phyloP scores from a whole-genome alignment of 2,797 vertebrate species.

The Oreonectes daqikongensis region DNA sequence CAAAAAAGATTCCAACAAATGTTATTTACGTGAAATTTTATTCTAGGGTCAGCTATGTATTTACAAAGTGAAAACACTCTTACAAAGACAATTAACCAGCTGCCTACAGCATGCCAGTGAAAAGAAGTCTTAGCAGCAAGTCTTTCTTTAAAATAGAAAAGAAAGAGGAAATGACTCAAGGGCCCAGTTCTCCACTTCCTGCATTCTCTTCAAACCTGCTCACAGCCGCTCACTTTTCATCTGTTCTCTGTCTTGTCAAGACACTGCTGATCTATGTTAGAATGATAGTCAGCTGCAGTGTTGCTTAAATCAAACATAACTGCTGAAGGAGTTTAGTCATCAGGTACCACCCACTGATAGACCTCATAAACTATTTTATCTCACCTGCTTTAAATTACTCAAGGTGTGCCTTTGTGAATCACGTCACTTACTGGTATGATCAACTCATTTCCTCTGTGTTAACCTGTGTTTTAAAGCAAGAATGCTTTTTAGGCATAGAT shows the following conservation, averaged over 20 bases:
- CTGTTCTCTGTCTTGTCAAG: not conserved
- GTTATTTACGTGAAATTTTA: no score
- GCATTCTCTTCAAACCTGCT: not conserved
- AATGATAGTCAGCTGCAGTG: conserved; percentile 1
- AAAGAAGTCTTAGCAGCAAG: conserved; percentile 10
- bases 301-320: conserved; percentile 14
- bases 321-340: conserved; percentile 1
- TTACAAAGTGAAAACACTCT: not conserved
- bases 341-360: conserved; percentile 10
- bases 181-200: conserved; percentile 6
- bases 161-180: conserved; percentile 36
- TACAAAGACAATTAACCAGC: not conserved
- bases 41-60: not conserved
- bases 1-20: no score
- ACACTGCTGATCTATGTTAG: not conserved
- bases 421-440: not conserved
- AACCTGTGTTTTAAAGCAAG: not conserved
- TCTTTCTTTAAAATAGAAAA: conserved; percentile 6
- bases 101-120: conserved; percentile 28
- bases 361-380: conserved; percentile 22
- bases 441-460: conserved; percentile 23
- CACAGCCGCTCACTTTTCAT: not conserved
- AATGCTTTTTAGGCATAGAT: not conserved
- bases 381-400: not conserved
- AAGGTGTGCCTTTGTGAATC: conserved; percentile 52